phyloP scores from a whole-genome alignment of 2,888 invertebrate genomes.

The Coenonympha arcania region DNA sequence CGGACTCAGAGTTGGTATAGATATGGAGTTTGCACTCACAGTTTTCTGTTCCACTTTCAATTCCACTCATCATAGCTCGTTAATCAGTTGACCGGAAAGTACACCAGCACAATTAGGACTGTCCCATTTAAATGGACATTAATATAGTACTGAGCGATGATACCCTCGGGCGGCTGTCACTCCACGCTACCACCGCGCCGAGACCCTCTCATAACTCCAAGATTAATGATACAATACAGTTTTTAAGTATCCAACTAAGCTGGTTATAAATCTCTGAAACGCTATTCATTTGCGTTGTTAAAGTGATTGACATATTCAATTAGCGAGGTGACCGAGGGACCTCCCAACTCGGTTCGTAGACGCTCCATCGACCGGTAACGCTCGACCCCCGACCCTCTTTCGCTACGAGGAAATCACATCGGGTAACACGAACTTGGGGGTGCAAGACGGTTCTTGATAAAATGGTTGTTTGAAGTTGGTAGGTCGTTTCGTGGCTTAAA shows the following conservation, averaged over 20 bases:
- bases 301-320: constrained; percentile 87
- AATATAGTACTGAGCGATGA: constrained; percentile 54
- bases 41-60: background rate
- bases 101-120: constrained; percentile 58
- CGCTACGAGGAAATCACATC: background rate
- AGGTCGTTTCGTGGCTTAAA: constrained; percentile 60
- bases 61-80: constrained; percentile 10
- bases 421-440: constrained; percentile 15
- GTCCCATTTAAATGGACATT: constrained; percentile 56
- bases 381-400: constrained; percentile 32
- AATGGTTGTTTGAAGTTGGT: constrained; percentile 41
- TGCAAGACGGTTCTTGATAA: constrained; percentile 33
- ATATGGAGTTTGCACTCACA: too few species aligned
- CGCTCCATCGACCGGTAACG: constrained; percentile 44
- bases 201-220: constrained; percentile 25
- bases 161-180: constrained; percentile 53
- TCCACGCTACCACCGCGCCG: constrained; percentile 36
- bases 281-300: constrained; percentile 79
- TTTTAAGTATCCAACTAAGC: constrained; percentile 38
- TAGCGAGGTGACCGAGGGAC: constrained; percentile 78
- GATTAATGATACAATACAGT: constrained; percentile 28
- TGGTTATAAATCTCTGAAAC: constrained; percentile 53
- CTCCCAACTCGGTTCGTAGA: constrained; percentile 68
- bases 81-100: constrained; percentile 66
- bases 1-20: too few species aligned